Base-by-base conservation (phyloP, 2,888 invertebrate genomes). In the Apamea monoglypha region DNA sequence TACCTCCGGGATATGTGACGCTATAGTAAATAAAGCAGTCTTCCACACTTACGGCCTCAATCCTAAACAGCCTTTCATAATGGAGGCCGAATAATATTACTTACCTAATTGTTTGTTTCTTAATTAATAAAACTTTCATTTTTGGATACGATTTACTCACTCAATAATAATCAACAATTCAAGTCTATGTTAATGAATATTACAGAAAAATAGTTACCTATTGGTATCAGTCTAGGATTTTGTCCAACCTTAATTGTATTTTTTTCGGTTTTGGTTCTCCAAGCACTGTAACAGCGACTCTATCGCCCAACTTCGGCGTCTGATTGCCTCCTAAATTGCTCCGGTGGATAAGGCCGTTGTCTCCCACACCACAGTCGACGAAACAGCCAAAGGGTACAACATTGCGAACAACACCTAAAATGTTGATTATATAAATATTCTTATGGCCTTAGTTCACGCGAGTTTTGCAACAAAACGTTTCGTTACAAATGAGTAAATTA, bases 321-420 rank as follows among this genome's bases (percentile, higher is more conserved):
- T 94, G 91, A 74, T 94, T 92, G 14, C 97, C 97, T 14, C 96
- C 96, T 92, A 98, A 95, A 73, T 97, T 97, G 87, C 97, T 98
- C 0, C 93, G 95, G 89, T 98, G 98, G 84, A 98, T 97, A 18
- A 98, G 96, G 0, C 98, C 98, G 92, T 98, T 97, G 73, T 94
- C 97, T 40, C 98, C 98, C 0, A 98, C 98, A 0, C 98, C 98
- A 86, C 98, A 97, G 92, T 99, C 99, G 0, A 99, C 98, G 95
- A 99, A 99, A 74, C 98, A 98, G 0, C 99, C 99, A 94, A 99
- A 99, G 84, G 98, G 98, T 0, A 98, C 98, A 1, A 98, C 98
- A 94, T 99, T 99, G 29, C 97, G 97, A 1, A 99, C 98, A 2
- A 98, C 97, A n/a, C 99, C 99, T 98, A 88, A 3, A 94, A 93